These are phyloP conservation scores for Siniperca chuatsi DNA, from an alignment of 2,113 vertebrate genomes.

Conservation along the genomic window DNA sequence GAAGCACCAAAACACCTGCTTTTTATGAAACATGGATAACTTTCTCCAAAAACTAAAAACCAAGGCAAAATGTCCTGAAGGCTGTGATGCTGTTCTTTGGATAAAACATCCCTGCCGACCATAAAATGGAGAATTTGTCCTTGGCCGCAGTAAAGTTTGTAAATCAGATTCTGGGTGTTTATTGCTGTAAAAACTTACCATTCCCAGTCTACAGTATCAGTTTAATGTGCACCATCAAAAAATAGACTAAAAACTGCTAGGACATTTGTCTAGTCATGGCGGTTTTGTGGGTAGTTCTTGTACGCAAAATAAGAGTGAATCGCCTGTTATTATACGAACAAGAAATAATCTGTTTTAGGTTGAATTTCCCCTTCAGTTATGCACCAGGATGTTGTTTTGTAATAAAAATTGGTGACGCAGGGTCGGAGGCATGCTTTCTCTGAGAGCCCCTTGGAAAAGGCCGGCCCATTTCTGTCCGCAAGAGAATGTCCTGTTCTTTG, in stretches of 20 bases:
- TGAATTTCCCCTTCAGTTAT: conserved; percentile 27
- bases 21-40: background rate
- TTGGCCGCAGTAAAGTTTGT: background rate
- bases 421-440: conserved; percentile 55
- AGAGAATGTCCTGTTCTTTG: conserved; percentile 82
- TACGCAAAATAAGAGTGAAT: background rate
- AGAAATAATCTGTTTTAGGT: background rate
- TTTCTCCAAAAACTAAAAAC: conserved; percentile 2
- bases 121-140: background rate
- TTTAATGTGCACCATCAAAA: background rate
- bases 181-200: background rate
- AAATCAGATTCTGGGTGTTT: background rate
- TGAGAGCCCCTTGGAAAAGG: conserved; percentile 64
- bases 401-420: conserved; percentile 60
- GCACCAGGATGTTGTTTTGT: conserved; percentile 55
- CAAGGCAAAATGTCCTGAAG: background rate
- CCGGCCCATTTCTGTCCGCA: conserved; percentile 65
- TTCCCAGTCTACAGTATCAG: background rate
- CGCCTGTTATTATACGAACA: background rate
- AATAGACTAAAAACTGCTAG: background rate
- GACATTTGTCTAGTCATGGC: background rate
- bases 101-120: background rate
- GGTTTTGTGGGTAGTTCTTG: background rate
- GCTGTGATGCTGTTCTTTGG: background rate
- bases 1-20: background rate